Conservation (phyloP, 1,140 invertebrate genomes). For the Diachasmimorpha longicaudata region DNA sequence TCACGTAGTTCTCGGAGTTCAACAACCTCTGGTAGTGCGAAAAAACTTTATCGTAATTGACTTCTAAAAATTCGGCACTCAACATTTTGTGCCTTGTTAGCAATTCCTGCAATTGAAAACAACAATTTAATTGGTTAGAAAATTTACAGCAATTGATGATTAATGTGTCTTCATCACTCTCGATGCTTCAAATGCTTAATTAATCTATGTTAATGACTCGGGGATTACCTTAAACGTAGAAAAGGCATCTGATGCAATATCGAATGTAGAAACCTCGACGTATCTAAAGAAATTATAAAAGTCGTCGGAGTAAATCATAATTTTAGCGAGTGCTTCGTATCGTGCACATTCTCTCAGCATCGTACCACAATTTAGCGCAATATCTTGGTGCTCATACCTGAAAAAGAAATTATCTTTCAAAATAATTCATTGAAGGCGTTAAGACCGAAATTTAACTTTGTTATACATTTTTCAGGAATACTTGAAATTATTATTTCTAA, state of each 20-base stretch:
- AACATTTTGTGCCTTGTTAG: slow-evolving; percentile 98
- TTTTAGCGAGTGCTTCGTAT: slow-evolving; percentile 97
- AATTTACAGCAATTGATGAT: too few relatives aligned
- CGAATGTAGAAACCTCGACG: slow-evolving; percentile 99
- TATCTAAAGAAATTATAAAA: slow-evolving; percentile 99
- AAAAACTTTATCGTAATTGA: slow-evolving; percentile 99
- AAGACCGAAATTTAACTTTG: too few relatives aligned
- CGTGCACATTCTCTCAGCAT: slow-evolving; percentile 98
- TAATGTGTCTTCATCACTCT: too few relatives aligned
- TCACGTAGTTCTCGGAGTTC: slow-evolving; percentile 99
- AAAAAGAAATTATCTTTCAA: slow-evolving; percentile 42
- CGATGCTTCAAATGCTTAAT: background rate
- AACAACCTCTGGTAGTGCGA: slow-evolving; percentile 94
- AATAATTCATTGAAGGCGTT: background rate
- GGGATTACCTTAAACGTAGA: slow-evolving; percentile 95
- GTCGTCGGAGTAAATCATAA: slow-evolving; percentile 96
- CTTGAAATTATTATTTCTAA: too few relatives aligned
- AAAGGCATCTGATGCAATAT: slow-evolving; percentile 99
- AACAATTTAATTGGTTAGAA: too few relatives aligned
- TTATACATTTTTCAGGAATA: too few relatives aligned
- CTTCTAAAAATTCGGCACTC: slow-evolving; percentile 97
- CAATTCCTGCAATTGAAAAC: slow-evolving; percentile 80
- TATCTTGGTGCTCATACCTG: slow-evolving; percentile 98
- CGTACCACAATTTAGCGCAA: slow-evolving; percentile 98
- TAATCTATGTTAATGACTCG: background rate